Evolutionary conservation across 2,113 vertebrate species (phyloP).

Genomic region (Bostrychus sinensis): DNA sequence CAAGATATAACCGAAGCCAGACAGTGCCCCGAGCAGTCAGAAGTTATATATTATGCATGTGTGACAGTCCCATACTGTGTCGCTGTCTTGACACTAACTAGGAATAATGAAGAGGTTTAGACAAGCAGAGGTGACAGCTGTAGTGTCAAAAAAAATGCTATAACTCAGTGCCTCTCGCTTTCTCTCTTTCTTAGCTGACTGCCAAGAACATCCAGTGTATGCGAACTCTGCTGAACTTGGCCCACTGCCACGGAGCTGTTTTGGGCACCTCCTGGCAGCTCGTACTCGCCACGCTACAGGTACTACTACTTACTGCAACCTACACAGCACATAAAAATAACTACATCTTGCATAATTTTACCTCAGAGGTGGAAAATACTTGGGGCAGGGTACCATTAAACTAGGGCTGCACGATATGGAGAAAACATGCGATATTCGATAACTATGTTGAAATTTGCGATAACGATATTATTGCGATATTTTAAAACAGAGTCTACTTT

Average conservation of each 20-base stretch:
- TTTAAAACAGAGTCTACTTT: no score
- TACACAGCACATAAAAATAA: neutral
- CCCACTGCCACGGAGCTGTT: conserved; percentile 94
- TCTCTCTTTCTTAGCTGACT: conserved; percentile 83
- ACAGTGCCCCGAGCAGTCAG: neutral
- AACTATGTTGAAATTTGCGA: no score
- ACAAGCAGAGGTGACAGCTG: neutral
- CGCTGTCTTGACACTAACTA: conserved; percentile 6
- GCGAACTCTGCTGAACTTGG: conserved; percentile 94
- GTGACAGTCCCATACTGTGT: neutral
- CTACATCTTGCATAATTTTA: neutral
- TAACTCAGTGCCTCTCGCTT: neutral
- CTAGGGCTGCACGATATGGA: no score
- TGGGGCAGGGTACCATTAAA: no score
- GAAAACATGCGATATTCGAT: no score
- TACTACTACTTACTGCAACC: conserved; percentile 56
- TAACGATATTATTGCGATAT: no score
- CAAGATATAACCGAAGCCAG: neutral
- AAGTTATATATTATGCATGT: conserved; percentile 1
- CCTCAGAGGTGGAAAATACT: no score
- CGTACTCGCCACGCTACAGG: conserved; percentile 97
- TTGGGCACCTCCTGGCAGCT: conserved; percentile 98
- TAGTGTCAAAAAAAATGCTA: neutral
- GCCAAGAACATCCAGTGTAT: conserved; percentile 99
- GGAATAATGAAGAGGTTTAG: conserved; percentile 3